These are phyloP conservation scores for Harpagoxenus sublaevis DNA, from an alignment of 2,888 invertebrate species.

Conservation along the genomic window DNA sequence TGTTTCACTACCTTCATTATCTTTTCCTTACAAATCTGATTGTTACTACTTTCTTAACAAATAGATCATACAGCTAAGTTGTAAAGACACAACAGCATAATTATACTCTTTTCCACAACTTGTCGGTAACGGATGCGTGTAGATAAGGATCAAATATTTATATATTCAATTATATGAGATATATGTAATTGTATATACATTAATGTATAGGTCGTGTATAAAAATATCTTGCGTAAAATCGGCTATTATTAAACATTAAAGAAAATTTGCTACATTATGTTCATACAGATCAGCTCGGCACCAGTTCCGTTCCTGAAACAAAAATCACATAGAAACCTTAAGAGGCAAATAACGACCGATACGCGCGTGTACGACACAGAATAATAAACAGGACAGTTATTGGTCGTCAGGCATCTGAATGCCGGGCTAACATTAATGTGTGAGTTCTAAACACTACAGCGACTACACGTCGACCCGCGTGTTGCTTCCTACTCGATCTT, in stretches of 20 bases:
- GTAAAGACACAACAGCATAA: conserved; percentile 50
- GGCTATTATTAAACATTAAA: conserved; percentile 64
- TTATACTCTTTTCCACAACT: conserved; percentile 55
- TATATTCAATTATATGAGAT: conserved; percentile 50
- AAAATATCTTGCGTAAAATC: conserved; percentile 75
- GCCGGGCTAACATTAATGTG: neutral
- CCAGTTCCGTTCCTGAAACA: conserved; percentile 81
- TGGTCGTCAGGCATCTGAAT: neutral
- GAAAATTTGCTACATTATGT: conserved; percentile 66
- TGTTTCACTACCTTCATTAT: neutral
- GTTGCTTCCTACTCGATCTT: neutral
- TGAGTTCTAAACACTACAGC: neutral
- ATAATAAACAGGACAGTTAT: neutral
- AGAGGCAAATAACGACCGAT: neutral
- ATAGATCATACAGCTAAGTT: conserved; percentile 31
- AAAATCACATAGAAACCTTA: conserved; percentile 26
- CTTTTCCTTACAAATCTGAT: conserved; percentile 2
- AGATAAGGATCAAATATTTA: conserved; percentile 15
- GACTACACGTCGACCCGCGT: neutral
- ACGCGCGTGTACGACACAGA: neutral
- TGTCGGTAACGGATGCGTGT: conserved; percentile 35
- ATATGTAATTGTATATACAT: conserved; percentile 17
- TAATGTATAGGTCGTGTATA: conserved; percentile 69
- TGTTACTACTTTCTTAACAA: conserved; percentile 24
- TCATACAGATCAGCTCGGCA: conserved; percentile 79